Base-by-base conservation (phyloP, 2,113 vertebrate species). In the Narcine bancroftii region DNA sequence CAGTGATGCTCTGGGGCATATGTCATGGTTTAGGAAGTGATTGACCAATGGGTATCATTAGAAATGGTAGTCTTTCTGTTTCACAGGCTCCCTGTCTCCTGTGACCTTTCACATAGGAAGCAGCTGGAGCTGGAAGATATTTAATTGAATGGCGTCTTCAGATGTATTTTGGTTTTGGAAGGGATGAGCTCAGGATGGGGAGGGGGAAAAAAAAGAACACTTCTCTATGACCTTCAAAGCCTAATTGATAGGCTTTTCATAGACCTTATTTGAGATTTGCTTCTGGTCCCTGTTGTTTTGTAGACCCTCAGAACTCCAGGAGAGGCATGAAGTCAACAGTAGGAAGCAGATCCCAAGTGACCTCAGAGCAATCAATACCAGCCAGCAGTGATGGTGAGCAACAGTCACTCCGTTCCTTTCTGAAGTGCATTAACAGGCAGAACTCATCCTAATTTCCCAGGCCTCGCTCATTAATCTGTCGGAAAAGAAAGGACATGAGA, bases 41-140 rank as follows among this genome's bases (percentile, higher is more conserved):
- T 95, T 97, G 97, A 97, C 97, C 97, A 97, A 95, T 95, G 96
- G 97, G 97, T 97, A 98, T 99, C 97, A 98, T 99, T 99, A 98
- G 92, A 95, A 94, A 95, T 93, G 92, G 94, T 94, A 1, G 9
- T 15, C 73, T 21, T 94, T 96, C 95, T 95, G 95, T 97, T 95
- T 96, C 95, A 95, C 95, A 96, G 96, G 96, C 96, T 97, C 95
- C 96, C 95, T 94, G 97, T 97, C 95, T 97, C 96, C 81, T 92
- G 96, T 99, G 98, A 99, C 98, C 98, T 99, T 99, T 99, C 97
- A 96, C 97, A 97, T 97, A 95, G 96, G 96, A 97, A 97, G 96
- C 97, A 97, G 98, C 96, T 97, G 97, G 96, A 98, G 96, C 95
- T 63, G 63, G 95, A 95, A 98, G 97, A 97, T 97, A 96, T 97